These are phyloP conservation scores for Sander lucioperca DNA, from an alignment of 2,113 vertebrate genomes.

Conservation along the genomic window DNA sequence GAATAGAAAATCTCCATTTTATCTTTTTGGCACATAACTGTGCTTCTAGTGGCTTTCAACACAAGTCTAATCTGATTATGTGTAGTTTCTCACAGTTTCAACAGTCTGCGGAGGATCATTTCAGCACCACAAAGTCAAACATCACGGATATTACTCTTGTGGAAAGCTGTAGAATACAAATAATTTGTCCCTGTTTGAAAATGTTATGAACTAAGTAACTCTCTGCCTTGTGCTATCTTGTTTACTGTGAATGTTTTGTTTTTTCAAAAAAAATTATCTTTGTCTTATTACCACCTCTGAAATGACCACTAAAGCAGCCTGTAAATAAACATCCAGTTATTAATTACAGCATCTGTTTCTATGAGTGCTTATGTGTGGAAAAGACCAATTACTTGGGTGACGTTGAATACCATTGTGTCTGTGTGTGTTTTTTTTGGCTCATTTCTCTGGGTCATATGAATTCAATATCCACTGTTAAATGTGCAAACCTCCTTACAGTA, in stretches of 20 bases:
- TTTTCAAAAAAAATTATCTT: neutral
- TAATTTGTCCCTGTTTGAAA: conserved; percentile 10
- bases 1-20: neutral
- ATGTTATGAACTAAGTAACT: conserved; percentile 7
- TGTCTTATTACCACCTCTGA: conserved; percentile 54
- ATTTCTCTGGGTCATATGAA: neutral
- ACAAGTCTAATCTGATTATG: conserved; percentile 1
- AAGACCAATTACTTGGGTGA: neutral
- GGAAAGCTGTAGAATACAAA: neutral
- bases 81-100: conserved; percentile 27
- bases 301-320: conserved; percentile 71
- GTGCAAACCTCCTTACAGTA: neutral
- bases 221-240: conserved; percentile 38
- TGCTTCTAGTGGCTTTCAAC: neutral
- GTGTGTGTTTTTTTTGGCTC: neutral
- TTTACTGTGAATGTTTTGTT: conserved; percentile 62
- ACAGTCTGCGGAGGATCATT: conserved; percentile 9
- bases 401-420: neutral
- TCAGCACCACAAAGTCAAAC: conserved; percentile 17
- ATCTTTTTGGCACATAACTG: conserved; percentile 8
- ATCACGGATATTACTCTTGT: conserved; percentile 8
- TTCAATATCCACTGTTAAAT: neutral
- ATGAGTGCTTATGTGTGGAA: conserved; percentile 1
- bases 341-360: conserved; percentile 24
- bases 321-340: conserved; percentile 73